A percentile compares a stretch with the other conserved stretches of the same genome.
phyloP scores from a whole-genome alignment of 2,888 invertebrate species.

The Helleia helle region DNA sequence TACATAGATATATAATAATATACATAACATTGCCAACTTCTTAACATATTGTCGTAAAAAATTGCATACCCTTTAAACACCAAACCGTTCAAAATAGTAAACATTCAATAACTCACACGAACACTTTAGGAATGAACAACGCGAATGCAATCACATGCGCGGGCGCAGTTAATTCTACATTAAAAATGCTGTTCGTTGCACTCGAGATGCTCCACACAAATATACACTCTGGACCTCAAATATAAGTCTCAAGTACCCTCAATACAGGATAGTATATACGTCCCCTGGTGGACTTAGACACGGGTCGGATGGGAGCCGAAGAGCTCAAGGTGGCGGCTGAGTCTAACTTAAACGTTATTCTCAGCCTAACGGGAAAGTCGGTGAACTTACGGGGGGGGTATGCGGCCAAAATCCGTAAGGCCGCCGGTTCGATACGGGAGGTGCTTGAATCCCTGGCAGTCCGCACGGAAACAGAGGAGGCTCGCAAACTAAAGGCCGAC shows the following conservation, averaged over 20 bases:
- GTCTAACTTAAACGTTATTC: too few relatives aligned
- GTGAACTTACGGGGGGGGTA: too few relatives aligned
- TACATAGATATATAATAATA: not conserved
- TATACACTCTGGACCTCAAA: not conserved
- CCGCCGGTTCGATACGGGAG: too few relatives aligned
- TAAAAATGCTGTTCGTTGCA: slow-evolving; percentile 29
- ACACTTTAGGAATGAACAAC: slow-evolving; percentile 42
- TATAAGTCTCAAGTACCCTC: slow-evolving; percentile 11
- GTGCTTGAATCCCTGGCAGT: too few relatives aligned
- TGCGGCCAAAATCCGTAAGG: too few relatives aligned
- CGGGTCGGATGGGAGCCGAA: too few relatives aligned
- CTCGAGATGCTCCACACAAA: slow-evolving; percentile 12
- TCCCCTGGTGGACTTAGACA: too few relatives aligned
- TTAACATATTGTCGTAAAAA: not conserved
- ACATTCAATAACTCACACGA: slow-evolving; percentile 30
- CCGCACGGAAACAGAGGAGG: too few relatives aligned
- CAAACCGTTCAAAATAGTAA: slow-evolving; percentile 29
- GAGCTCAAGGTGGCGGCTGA: too few relatives aligned
- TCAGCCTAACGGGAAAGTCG: too few relatives aligned
- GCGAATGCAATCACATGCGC: slow-evolving; percentile 54
- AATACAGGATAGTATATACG: slow-evolving; percentile 17
- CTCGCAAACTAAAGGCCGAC: too few relatives aligned
- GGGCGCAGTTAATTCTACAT: slow-evolving; percentile 52
- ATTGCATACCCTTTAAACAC: slow-evolving; percentile 11
- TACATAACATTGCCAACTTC: not conserved